These are phyloP conservation scores for Oenanthe oenanthe DNA, from an alignment of 2,113 vertebrate genomes.

Conservation along the genomic window DNA sequence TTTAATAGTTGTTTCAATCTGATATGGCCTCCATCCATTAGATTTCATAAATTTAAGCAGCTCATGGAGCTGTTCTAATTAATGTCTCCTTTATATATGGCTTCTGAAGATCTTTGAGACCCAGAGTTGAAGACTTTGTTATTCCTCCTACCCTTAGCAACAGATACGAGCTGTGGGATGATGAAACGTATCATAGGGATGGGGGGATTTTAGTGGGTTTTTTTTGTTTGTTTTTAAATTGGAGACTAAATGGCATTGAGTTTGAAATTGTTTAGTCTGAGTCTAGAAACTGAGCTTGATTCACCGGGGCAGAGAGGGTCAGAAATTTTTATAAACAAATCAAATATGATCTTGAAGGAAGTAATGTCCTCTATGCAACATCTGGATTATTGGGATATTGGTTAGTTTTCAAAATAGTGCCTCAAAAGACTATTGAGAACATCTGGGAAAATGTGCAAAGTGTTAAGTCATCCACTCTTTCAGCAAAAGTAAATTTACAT, in stretches of 20 bases:
- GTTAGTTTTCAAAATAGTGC: neutral
- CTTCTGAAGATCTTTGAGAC: neutral
- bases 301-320: neutral
- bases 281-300: neutral
- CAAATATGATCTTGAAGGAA: neutral
- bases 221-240: neutral
- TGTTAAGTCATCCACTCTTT: neutral
- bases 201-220: too few relatives aligned
- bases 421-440: neutral
- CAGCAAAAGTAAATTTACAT: neutral
- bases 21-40: neutral
- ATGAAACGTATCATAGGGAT: neutral
- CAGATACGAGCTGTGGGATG: neutral
- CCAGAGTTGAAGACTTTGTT: neutral
- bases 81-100: neutral
- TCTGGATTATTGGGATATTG: neutral
- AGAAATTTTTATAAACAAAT: neutral
- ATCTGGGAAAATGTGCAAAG: neutral
- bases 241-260: neutral
- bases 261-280: neutral
- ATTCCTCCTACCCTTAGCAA: neutral
- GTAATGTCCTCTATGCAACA: neutral
- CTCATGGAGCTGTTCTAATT: neutral
- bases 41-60: neutral
- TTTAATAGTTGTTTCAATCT: neutral